phyloP scores from a whole-genome alignment of 2,113 vertebrate genomes.

The Pitta sordida region DNA sequence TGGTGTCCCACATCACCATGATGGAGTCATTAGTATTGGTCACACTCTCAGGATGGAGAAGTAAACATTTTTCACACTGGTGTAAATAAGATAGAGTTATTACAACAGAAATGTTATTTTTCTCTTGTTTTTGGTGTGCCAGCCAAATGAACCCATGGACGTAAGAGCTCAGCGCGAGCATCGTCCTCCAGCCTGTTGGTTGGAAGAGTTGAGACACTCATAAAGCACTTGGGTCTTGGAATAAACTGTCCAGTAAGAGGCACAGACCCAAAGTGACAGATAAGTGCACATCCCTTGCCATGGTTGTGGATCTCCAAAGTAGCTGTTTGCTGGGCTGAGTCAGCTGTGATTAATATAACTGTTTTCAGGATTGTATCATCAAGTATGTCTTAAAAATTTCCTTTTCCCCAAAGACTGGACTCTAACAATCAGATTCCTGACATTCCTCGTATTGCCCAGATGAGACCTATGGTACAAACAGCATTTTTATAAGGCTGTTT shows the following conservation, averaged over 20 bases:
- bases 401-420: neutral
- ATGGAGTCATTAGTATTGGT: neutral
- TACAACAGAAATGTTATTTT: neutral
- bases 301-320: neutral
- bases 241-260: neutral
- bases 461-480: conserved; percentile 16
- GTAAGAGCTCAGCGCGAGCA: neutral
- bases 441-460: conserved; percentile 32
- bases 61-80: neutral
- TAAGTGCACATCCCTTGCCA: neutral
- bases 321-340: neutral
- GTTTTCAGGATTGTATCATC: neutral
- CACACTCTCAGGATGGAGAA: neutral
- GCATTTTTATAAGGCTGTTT: conserved; percentile 23
- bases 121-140: fast-evolving
- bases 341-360: neutral
- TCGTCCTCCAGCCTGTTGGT: neutral
- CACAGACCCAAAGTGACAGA: neutral
- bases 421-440: conserved; percentile 36
- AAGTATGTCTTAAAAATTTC: neutral
- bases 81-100: neutral
- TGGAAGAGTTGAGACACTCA: neutral
- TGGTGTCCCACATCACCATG: no score
- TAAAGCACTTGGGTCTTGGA: neutral
- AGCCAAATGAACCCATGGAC: neutral